phyloP scores from a whole-genome alignment of 2,888 invertebrate species.

The Noctua janthe region DNA sequence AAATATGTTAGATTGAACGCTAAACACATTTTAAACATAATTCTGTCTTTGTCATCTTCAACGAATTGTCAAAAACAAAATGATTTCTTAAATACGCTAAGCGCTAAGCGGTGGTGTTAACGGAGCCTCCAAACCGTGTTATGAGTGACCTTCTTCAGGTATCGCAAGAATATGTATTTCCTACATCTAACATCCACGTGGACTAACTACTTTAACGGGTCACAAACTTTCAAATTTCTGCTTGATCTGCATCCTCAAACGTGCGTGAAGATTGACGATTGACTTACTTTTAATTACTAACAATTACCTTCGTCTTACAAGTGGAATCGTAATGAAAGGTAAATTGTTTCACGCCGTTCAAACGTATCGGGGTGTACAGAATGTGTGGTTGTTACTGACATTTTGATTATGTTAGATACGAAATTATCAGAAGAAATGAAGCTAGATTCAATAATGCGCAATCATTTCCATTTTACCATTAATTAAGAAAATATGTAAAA shows the following conservation, averaged over 20 bases:
- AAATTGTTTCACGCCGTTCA: conserved; percentile 30
- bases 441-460: no score
- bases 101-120: no score
- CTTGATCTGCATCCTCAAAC: conserved; percentile 33
- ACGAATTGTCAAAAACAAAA: no score
- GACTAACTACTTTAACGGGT: conserved; percentile 7
- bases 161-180: background rate
- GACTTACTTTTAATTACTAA: conserved; percentile 37
- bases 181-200: conserved; percentile 12
- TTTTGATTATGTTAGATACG: background rate
- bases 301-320: background rate
- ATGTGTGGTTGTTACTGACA: conserved; percentile 7
- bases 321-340: conserved; percentile 18
- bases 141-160: background rate
- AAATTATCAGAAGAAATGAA: background rate
- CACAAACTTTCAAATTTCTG: conserved; percentile 22
- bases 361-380: background rate
- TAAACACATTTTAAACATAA: no score
- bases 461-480: no score
- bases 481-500: no score
- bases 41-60: no score
- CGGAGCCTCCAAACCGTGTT: no score
- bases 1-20: no score
- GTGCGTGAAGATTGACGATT: conserved; percentile 36
- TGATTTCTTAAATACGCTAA: no score